Percentiles rank a stretch among this genome's conserved stretches.
These are phyloP conservation scores for Geococcyx californianus DNA, from an alignment of 2,113 vertebrate genomes.

Conservation along the genomic window DNA sequence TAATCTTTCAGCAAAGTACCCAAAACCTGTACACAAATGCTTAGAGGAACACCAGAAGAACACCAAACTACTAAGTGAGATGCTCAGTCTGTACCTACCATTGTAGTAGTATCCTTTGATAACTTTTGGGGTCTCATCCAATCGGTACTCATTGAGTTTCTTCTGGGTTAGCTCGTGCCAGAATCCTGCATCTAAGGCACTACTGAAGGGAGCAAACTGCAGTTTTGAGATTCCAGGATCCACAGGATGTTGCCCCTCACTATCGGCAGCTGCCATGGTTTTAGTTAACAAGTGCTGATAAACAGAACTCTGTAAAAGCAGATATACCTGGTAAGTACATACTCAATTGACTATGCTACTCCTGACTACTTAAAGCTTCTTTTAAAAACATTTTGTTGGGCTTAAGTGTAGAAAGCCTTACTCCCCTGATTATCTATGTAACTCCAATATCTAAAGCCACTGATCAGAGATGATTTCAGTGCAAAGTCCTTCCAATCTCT, in stretches of 20 bases:
- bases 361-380: background rate
- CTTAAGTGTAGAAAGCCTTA: background rate
- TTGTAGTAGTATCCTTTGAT: slow-evolving; percentile 96
- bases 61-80: background rate
- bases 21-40: rapidly evolving
- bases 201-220: slow-evolving; percentile 94
- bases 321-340: background rate
- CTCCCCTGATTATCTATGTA: background rate
- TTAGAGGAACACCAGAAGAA: background rate
- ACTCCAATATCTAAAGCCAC: background rate
- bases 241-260: background rate
- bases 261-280: slow-evolving; percentile 72
- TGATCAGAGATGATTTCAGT: background rate
- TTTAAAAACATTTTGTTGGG: background rate
- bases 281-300: background rate
- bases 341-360: too few species aligned
- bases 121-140: slow-evolving; percentile 89
- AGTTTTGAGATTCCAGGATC: slow-evolving; percentile 71
- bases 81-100: slow-evolving; percentile 72
- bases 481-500: background rate
- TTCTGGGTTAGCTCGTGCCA: slow-evolving; percentile 96
- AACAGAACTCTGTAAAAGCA: background rate
- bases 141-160: slow-evolving; percentile 91
- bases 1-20: background rate
- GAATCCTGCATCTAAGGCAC: slow-evolving; percentile 94